Evolutionary conservation across 37 sponge, comb jelly and placozoan genomes (phyloP), one percentile per base, ranked within the genome.

Genomic region (Chondrilla cf. caribensis): DNA sequence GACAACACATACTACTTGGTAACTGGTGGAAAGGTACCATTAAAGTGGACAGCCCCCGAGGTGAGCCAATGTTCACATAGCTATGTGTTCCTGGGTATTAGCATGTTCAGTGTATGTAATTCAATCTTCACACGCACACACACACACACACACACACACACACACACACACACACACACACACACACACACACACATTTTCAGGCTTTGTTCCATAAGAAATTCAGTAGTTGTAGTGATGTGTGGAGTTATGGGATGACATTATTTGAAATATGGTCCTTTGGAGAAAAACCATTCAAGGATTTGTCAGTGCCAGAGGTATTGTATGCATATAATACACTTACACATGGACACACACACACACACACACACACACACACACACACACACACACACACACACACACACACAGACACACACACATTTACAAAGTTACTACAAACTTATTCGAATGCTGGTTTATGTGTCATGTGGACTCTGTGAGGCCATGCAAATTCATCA

Each of bases 331-430:
- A n/a, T n/a, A n/a, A 47, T 11, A 47, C 68, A 33, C 35, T 31
- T 29, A 33, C 35, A 67, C 32, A 67, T 17, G 33, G 15, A 67
- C 32, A 26, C 35, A 26, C 64, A 26, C 29, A 62, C 64, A 62
- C 29, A 62, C 64, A 62, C 29, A 62, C 64, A 62, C 29, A 62
- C 64, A 62, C 29, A 62, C 64, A 62, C 29, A 62, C 64, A 62
- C 29, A 62, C 64, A 62, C 29, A 62, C 64, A 62, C 29, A 62
- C 64, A 62, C 29, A 62, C 64, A 62, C 29, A 62, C 64, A 62
- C 29, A 62, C 64, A 62, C 29, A 19, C 64, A 62, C 29, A 62
- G 18, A 62, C 29, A 62, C 64, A 62, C 29, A 62, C 64, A 62
- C 29, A 62, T 47, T 11, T 47, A 47, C 51, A 47, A 47, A 47